These are phyloP conservation scores for Spondyliosoma cantharus DNA, from an alignment of 2,797 vertebrate species.

Conservation along the genomic window DNA sequence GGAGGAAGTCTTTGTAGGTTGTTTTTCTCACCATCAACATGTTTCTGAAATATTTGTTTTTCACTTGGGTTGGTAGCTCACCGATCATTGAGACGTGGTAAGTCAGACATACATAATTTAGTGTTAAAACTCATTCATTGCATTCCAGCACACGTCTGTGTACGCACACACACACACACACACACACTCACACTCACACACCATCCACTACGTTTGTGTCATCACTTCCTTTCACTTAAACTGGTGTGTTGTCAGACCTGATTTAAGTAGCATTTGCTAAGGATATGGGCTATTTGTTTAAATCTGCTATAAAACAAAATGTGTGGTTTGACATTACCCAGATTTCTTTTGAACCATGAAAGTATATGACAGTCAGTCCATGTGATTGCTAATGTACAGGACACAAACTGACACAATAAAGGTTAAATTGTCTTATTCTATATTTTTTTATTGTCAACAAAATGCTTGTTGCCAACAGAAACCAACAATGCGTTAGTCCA, in stretches of 20 bases:
- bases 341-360: background rate
- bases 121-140: slow-evolving; percentile 50
- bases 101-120: slow-evolving; percentile 74
- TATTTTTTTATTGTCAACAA: slow-evolving; percentile 14
- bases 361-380: background rate
- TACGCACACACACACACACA: slow-evolving; percentile 25
- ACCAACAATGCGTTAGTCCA: background rate
- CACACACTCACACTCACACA: no score
- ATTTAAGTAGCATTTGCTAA: slow-evolving; percentile 53
- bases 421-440: background rate
- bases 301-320: background rate
- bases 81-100: slow-evolving; percentile 85
- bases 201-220: slow-evolving; percentile 38
- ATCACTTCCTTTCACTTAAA: slow-evolving; percentile 17
- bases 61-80: slow-evolving; percentile 83
- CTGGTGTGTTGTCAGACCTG: slow-evolving; percentile 61
- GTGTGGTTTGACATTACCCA: background rate
- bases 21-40: slow-evolving; percentile 63
- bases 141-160: slow-evolving; percentile 53
- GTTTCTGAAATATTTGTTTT: slow-evolving; percentile 79
- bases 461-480: slow-evolving; percentile 4
- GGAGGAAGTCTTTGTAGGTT: slow-evolving; percentile 41
- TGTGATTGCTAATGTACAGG: background rate
- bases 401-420: background rate
- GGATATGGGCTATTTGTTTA: background rate